Evolutionary conservation across 2,888 invertebrate species (phyloP).

Genomic region (Pseudanteris insignis): DNA sequence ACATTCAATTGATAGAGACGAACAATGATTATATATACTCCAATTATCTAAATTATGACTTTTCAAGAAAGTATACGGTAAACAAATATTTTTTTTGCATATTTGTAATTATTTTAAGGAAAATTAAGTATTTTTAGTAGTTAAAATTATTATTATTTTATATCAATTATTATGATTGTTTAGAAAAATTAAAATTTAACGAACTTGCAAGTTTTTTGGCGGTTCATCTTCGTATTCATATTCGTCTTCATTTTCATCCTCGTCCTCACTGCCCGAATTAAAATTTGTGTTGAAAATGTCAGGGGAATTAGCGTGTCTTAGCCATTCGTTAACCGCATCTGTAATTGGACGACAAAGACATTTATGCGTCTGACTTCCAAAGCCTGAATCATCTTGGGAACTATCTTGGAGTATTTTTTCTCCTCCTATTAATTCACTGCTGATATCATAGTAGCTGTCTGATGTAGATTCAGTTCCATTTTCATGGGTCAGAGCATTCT

Average conservation of each 20-base stretch:
- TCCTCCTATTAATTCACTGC: slow-evolving; percentile 7
- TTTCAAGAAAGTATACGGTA: no score
- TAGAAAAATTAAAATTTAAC: not conserved
- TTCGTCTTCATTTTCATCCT: slow-evolving; percentile 47
- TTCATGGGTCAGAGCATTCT: slow-evolving; percentile 19
- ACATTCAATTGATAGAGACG: no score
- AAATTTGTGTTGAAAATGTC: slow-evolving; percentile 58
- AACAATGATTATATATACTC: no score
- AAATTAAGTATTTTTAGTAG: no score
- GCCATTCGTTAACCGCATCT: slow-evolving; percentile 72
- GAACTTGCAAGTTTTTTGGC: slow-evolving; percentile 69
- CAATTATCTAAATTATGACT: no score
- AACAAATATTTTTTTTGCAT: no score
- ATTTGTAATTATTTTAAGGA: no score
- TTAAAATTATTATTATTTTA: not conserved
- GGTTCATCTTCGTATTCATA: slow-evolving; percentile 53
- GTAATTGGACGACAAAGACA: slow-evolving; percentile 67
- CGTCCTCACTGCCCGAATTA: slow-evolving; percentile 47
- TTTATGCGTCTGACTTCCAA: slow-evolving; percentile 54
- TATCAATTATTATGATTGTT: slow-evolving; percentile 2
- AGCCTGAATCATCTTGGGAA: slow-evolving; percentile 58
- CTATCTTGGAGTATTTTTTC: slow-evolving; percentile 37
- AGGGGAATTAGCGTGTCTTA: slow-evolving; percentile 64
- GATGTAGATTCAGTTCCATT: slow-evolving; percentile 13
- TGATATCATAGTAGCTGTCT: slow-evolving; percentile 13